Percentiles rank a stretch among this genome's conserved stretches.
Conservation (phyloP, 2,113 vertebrate genomes). For the Chiloscyllium plagiosum region DNA sequence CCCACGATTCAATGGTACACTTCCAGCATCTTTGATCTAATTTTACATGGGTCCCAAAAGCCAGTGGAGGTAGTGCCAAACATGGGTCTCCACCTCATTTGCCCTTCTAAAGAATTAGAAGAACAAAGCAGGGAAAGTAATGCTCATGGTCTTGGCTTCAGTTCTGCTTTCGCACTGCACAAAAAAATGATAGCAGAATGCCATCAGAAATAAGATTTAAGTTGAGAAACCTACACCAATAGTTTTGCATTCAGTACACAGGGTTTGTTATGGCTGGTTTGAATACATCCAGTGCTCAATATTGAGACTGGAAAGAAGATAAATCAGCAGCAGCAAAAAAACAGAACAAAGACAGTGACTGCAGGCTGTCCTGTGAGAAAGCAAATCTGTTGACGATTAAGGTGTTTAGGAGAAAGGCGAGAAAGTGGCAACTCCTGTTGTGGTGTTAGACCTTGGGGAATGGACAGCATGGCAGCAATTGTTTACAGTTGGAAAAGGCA, state of each 20-base stretch:
- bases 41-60: conserved; percentile 16
- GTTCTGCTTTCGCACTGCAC: not conserved
- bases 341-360: not conserved
- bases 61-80: not conserved
- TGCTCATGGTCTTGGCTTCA: not conserved
- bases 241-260: not conserved
- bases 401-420: not conserved
- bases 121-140: not conserved
- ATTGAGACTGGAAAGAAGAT: not conserved
- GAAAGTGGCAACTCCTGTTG: not conserved
- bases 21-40: not conserved
- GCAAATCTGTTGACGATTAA: not conserved
- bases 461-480: not conserved
- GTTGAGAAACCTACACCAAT: not conserved
- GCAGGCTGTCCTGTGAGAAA: not conserved
- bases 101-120: not conserved
- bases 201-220: not conserved
- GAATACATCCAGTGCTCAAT: not conserved
- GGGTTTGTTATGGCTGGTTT: not conserved
- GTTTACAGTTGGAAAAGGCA: not conserved
- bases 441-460: not conserved
- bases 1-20: not conserved
- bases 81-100: not conserved
- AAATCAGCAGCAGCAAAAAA: not conserved
- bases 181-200: not conserved